Conservation (phyloP, 1,140 invertebrate genomes). For the Ganaspis sp. region DNA sequence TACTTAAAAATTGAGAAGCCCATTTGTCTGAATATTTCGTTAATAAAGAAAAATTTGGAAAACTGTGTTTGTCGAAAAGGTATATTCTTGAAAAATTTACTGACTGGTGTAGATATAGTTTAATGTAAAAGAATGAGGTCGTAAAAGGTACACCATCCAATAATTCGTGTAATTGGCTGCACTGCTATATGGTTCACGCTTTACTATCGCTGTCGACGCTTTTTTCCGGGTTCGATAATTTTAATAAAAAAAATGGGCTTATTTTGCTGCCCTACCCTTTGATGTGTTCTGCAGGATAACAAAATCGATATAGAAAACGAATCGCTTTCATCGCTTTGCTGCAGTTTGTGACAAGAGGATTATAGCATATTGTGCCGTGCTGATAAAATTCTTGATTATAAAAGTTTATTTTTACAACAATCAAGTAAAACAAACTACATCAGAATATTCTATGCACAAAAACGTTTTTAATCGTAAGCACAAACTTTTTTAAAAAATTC, state of each 20-base stretch:
- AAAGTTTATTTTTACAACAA: background rate
- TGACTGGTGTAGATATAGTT: background rate
- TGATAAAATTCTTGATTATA: background rate
- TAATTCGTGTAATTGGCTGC: constrained; percentile 13
- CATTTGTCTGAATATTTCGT: background rate
- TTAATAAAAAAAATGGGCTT: background rate
- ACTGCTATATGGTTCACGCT: background rate
- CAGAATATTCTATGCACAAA: background rate
- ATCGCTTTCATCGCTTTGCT: constrained; percentile 18
- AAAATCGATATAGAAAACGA: constrained; percentile 21
- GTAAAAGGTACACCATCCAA: constrained; percentile 7
- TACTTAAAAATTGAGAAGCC: too few species aligned
- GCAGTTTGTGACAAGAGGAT: constrained; percentile 18
- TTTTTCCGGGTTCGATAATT: constrained; percentile 5
- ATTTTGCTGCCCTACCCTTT: background rate
- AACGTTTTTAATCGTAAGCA: background rate
- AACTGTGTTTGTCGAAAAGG: background rate
- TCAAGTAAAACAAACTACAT: background rate
- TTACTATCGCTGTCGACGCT: background rate
- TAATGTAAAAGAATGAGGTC: constrained; percentile 6
- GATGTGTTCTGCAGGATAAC: background rate
- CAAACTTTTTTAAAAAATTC: too few species aligned
- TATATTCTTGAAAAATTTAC: background rate
- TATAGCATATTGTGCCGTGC: constrained; percentile 2
- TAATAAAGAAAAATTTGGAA: background rate